Evolutionary conservation across 2,797 vertebrate species (phyloP), one percentile per base, ranked within the genome.

Genomic region (Philypnodon macrostomus): DNA sequence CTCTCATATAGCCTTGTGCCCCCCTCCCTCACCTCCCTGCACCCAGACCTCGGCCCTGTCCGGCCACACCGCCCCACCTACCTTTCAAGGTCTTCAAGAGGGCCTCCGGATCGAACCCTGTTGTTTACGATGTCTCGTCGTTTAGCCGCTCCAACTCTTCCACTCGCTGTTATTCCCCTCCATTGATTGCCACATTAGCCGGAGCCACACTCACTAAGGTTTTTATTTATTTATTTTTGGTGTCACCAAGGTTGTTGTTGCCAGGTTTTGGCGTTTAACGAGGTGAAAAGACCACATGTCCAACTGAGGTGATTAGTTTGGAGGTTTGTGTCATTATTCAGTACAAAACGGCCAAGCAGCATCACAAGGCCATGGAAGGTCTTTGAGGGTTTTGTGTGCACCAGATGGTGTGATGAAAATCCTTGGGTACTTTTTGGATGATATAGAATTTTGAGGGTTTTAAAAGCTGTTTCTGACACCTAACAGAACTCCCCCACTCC

Each of bases 161-260:
- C n/a, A n/a, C n/a, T 34, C 51, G 48, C 37, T 37, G 19, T 41
- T 47, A 59, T 59, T 62, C 48, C 51, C 60, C 34, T 39, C 52
- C 46, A 77, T 75, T 70, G 79, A 85, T 75, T 63, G 71, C 66
- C 58, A 65, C 75, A 80, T 79, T 77, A 79, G 58, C 12, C 0
- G 9, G 21, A 72, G 53, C 41, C 32, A 17, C 31, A 10, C 39
- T 44, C 41, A n/a, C 41, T 18, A 44, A 17, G 26, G 27, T 15
- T 30, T 44, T 39, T 44, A 12, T 30, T 16, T 31, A 29, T 44
- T 42, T 29, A 16, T 15, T 34, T 34, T 37, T 24, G 38, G 42
- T 63, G 58, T 70, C 1, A 14, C 39, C 41, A 68, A 81, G 73
- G 74, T 61, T 80, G 70, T 61, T 80, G 70, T 61, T 58, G 36